A percentile compares a stretch with the other conserved stretches of the same genome.
phyloP scores from a whole-genome alignment of 2,888 invertebrate genomes.

The Pedicia rivosa region DNA sequence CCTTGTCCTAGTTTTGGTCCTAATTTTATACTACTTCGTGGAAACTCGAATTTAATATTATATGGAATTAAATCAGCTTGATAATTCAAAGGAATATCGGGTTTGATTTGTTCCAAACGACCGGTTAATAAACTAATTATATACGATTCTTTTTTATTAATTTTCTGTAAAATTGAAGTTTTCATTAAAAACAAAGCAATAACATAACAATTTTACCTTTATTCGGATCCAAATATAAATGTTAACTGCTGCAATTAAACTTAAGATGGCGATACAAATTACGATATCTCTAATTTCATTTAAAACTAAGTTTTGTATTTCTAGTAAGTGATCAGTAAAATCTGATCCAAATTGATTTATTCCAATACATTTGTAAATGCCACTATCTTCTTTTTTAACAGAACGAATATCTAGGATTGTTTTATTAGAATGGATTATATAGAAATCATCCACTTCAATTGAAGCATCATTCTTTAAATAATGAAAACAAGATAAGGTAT shows the following conservation, averaged over 20 bases:
- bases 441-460: slow-evolving; percentile 7
- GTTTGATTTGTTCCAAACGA: slow-evolving; percentile 64
- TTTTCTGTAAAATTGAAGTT: slow-evolving; percentile 21
- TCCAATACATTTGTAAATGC: slow-evolving; percentile 39
- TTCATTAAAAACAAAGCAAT: slow-evolving; percentile 9
- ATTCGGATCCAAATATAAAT: slow-evolving; percentile 22
- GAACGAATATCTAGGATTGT: slow-evolving; percentile 35
- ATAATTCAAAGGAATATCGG: slow-evolving; percentile 75
- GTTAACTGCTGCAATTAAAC: slow-evolving; percentile 22
- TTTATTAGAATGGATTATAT: slow-evolving; percentile 8
- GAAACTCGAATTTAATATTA: slow-evolving; percentile 79
- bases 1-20: slow-evolving; percentile 73
- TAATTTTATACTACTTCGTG: slow-evolving; percentile 62
- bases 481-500: too few relatives aligned
- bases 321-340: too few relatives aligned
- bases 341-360: slow-evolving; percentile 35
- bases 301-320: slow-evolving; percentile 17
- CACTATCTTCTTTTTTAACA: slow-evolving; percentile 39
- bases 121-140: slow-evolving; percentile 65
- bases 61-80: slow-evolving; percentile 92
- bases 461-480: too few relatives aligned
- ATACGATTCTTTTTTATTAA: slow-evolving; percentile 53
- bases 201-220: slow-evolving; percentile 11
- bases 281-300: slow-evolving; percentile 21
- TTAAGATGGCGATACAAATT: slow-evolving; percentile 19